Conservation (phyloP, 2,888 invertebrate genomes). For the Cantharis nigra region DNA sequence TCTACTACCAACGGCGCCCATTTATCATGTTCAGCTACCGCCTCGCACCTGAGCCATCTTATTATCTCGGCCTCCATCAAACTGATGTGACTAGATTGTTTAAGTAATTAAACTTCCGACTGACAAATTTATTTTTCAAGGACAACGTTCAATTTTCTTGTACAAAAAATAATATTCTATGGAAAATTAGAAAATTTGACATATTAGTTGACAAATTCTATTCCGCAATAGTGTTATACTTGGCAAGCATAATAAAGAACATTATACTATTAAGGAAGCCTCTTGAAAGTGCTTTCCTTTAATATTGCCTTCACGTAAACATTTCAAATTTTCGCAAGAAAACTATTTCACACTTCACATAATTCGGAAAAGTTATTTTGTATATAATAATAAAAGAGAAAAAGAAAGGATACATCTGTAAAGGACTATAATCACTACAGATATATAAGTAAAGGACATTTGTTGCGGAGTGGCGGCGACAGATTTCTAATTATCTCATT, state of each 20-base stretch:
- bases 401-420: conserved; percentile 21
- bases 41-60: conserved; percentile 32
- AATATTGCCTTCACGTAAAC: not conserved
- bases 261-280: not conserved
- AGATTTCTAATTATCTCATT: conserved; percentile 35
- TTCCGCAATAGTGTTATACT: not conserved
- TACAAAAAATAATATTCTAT: not conserved
- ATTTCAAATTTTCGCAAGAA: not conserved
- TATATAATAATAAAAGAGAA: not conserved
- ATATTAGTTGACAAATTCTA: not conserved
- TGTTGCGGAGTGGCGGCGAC: conserved; percentile 33
- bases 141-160: conserved; percentile 33
- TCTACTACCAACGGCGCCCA: conserved; percentile 38
- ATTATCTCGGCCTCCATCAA: conserved; percentile 33
- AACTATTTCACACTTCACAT: not conserved
- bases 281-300: not conserved
- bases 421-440: conserved; percentile 23
- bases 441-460: conserved; percentile 32
- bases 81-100: conserved; percentile 31
- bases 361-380: not conserved
- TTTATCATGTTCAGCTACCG: conserved; percentile 43
- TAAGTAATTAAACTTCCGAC: conserved; percentile 52
- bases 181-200: not conserved
- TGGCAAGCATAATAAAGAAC: not conserved
- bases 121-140: conserved; percentile 51